Evolutionary conservation across 1,140 invertebrate genomes (phyloP).

Genomic region (Penaeus chinensis): DNA sequence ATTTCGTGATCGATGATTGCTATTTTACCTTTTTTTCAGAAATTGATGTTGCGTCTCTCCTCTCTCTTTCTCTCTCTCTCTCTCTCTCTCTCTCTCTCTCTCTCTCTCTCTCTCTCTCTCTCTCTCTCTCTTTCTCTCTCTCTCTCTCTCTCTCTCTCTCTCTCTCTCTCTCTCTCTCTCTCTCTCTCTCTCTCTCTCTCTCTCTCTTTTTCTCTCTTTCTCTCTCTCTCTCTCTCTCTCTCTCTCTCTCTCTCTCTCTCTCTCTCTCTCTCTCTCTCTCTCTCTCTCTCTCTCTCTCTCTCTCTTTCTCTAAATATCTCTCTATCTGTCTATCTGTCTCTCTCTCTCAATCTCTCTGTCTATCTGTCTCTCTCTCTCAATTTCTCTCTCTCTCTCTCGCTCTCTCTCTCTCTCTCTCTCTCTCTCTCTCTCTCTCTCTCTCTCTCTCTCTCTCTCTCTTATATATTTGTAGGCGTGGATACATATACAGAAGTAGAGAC

Average conservation of each 20-base stretch:
- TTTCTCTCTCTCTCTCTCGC: constrained; percentile 22
- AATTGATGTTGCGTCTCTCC: neutral
- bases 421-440: constrained; percentile 25
- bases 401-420: constrained; percentile 1
- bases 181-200: neutral
- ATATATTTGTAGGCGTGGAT: neutral
- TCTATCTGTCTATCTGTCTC: no score
- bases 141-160: neutral
- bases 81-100: constrained; percentile 25
- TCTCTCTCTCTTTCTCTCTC: constrained; percentile 24
- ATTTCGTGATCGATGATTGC: no score
- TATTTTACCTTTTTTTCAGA: no score
- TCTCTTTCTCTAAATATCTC: constrained; percentile 23
- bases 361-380: neutral
- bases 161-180: constrained; percentile 31
- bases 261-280: constrained; percentile 29
- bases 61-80: constrained; percentile 18
- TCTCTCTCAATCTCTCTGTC: constrained; percentile 20
- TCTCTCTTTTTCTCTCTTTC: constrained; percentile 17
- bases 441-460: constrained; percentile 22
- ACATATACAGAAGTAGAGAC: neutral
- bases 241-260: neutral
- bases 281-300: neutral
- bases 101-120: constrained; percentile 17
- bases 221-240: constrained; percentile 25